phyloP scores from a whole-genome alignment of 2,113 vertebrate species.

The Tenebrosternarchus preto region DNA sequence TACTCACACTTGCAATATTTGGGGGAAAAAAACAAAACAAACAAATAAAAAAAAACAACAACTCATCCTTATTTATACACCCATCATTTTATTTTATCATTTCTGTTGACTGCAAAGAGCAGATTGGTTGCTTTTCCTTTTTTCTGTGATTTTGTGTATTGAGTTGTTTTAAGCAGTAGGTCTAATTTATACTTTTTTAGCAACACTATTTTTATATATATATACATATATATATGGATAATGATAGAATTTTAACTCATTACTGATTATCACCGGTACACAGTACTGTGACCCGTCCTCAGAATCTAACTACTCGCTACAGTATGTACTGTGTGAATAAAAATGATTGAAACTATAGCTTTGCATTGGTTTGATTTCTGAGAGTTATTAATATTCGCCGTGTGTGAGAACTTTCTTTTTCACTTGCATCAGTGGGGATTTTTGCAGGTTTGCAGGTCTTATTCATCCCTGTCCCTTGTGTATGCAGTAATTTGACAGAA shows the following conservation, averaged over 20 bases:
- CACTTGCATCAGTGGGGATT: too few relatives aligned
- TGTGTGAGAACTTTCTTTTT: not conserved
- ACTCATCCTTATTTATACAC: slow-evolving; percentile 16
- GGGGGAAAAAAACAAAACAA: too few relatives aligned
- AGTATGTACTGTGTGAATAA: slow-evolving; percentile 96
- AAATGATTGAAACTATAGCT: slow-evolving; percentile 69
- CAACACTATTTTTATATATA: slow-evolving; percentile 99
- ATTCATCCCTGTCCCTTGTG: too few relatives aligned
- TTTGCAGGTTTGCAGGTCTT: too few relatives aligned
- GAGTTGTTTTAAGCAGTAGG: slow-evolving; percentile 87
- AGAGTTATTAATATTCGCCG: not conserved
- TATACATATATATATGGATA: slow-evolving; percentile 82
- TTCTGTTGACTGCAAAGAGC: slow-evolving; percentile 62
- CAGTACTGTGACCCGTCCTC: slow-evolving; percentile 88
- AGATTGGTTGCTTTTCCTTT: slow-evolving; percentile 67
- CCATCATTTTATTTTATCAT: not conserved
- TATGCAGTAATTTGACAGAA: too few relatives aligned
- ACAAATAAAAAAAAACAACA: too few relatives aligned
- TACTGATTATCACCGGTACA: slow-evolving; percentile 78
- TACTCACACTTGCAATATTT: slow-evolving; percentile 46
- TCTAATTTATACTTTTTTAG: slow-evolving; percentile 99
- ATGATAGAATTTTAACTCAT: slow-evolving; percentile 85
- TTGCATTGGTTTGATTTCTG: not conserved
- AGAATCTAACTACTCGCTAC: slow-evolving; percentile 88
- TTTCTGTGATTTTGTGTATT: slow-evolving; percentile 81